Evolutionary conservation across 53 echinoderm and acorn worm species (phyloP), one percentile per base, ranked within the genome.

Genomic region (Arbacia lixula): DNA sequence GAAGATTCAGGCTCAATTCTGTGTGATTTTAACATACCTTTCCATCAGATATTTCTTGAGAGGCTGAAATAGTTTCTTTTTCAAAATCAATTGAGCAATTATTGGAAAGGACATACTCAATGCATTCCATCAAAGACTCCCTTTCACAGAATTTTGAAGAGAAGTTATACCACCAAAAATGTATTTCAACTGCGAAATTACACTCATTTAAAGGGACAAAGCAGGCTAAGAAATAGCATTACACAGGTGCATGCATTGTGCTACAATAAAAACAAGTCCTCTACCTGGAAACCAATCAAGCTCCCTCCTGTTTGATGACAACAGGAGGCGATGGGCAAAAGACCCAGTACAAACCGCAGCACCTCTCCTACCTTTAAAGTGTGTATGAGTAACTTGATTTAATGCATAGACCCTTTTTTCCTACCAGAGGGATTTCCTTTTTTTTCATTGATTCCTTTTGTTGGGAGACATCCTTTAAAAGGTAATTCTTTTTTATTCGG

Each of bases 211-310:
- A n/a, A n/a, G n/a, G n/a, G n/a, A n/a, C n/a, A n/a, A n/a, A n/a
- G n/a, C n/a, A n/a, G n/a, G n/a, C n/a, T n/a, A n/a, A n/a, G n/a
- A n/a, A n/a, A n/a, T n/a, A n/a, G 42, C 49, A 10, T 10, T 29
- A 69, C 42, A 69, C 46, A 43, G 69, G 69, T 69, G 69, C 69
- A 69, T 27, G 43, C 14, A 26, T 21, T 16, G 43, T 42, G 27
- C 27, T 11, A 69, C 69, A 69, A 43, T 43, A 69, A 27, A 41
- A 69, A 69, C 69, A 42, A 27, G 46, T 69, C 43, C 69, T 43
- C 25, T 29, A n/a, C n/a, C n/a, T n/a, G n/a, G 42, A 69, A 69
- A 69, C 69, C 46, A 69, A 69, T 43, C 69, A 69, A 69, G 40
- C 69, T 41, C 40, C 43, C 9, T 43, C 16, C 43, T 41, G 40